Conservation (phyloP, 2,888 invertebrate species). For the Coleophora flavipennella region DNA sequence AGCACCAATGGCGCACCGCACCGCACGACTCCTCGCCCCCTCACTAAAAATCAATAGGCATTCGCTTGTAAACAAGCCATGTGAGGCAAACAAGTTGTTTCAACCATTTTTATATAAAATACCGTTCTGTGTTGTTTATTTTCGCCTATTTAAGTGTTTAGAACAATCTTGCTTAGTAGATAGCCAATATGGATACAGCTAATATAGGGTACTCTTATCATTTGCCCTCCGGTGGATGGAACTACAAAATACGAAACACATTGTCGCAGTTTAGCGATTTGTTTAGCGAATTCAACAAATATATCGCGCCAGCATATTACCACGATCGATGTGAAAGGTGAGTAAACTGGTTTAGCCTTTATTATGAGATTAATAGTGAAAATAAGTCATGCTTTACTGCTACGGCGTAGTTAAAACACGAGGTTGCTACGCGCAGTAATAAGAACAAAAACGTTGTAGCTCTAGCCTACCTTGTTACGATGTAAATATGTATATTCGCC, state of each 20-base stretch:
- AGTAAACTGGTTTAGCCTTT: conserved; percentile 12
- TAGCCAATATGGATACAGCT: conserved; percentile 58
- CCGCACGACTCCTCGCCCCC: too few relatives aligned
- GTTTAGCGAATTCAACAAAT: conserved; percentile 96
- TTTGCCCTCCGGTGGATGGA: conserved; percentile 84
- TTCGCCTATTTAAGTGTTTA: conserved; percentile 6
- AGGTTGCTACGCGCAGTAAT: too few relatives aligned
- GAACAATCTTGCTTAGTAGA: background rate
- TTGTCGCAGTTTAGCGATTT: conserved; percentile 92
- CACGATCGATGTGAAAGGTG: conserved; percentile 97
- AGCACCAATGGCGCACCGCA: too few relatives aligned
- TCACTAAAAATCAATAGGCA: conserved; percentile 58
- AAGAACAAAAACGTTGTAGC: too few relatives aligned
- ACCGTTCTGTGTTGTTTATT: conserved; percentile 42
- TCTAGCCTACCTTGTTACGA: too few relatives aligned
- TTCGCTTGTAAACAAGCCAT: conserved; percentile 65
- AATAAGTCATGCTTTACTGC: too few relatives aligned
- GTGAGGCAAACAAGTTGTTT: conserved; percentile 35
- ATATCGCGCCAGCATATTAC: conserved; percentile 96
- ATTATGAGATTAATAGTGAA: too few relatives aligned
- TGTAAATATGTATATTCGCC: too few relatives aligned
- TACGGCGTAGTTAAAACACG: too few relatives aligned
- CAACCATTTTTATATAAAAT: conserved; percentile 34
- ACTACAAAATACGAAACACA: conserved; percentile 82
- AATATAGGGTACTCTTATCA: conserved; percentile 89